Evolutionary conservation across 2,113 vertebrate species (phyloP).

Genomic region (Ginglymostoma cirratum): DNA sequence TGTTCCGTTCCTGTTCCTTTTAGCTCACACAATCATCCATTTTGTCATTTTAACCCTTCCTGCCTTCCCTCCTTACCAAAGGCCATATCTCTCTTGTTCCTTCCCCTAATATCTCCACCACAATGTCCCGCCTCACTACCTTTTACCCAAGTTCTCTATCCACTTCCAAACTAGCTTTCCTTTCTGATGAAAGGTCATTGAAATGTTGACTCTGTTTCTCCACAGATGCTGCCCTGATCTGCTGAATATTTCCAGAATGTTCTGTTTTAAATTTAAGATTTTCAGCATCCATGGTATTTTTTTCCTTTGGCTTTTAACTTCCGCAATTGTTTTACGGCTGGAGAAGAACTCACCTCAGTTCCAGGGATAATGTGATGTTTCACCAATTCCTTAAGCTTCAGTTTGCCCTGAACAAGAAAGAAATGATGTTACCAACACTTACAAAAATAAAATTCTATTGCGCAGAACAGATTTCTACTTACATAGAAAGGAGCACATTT

Average conservation of each 20-base stretch:
- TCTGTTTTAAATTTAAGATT: background rate
- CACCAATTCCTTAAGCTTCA: conserved; percentile 76
- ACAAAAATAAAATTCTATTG: background rate
- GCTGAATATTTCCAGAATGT: background rate
- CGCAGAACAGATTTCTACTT: background rate
- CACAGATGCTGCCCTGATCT: background rate
- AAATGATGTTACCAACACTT: background rate
- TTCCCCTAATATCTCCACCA: background rate
- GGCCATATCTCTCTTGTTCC: background rate
- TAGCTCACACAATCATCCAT: background rate
- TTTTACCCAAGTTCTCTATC: background rate
- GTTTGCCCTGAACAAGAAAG: conserved; percentile 62
- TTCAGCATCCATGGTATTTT: background rate
- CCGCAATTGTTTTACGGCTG: background rate
- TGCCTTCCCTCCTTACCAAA: background rate
- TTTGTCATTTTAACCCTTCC: background rate
- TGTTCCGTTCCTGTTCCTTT: background rate
- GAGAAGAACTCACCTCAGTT: conserved; percentile 52
- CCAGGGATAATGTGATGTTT: conserved; percentile 70
- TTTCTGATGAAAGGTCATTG: background rate
- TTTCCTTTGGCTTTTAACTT: background rate
- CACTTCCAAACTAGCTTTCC: background rate
- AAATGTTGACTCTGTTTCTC: background rate
- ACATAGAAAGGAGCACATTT: background rate
- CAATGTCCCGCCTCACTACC: too few species aligned